Evolutionary conservation across 2,113 vertebrate species (phyloP).

Genomic region (Rhodinocichla rosea): DNA sequence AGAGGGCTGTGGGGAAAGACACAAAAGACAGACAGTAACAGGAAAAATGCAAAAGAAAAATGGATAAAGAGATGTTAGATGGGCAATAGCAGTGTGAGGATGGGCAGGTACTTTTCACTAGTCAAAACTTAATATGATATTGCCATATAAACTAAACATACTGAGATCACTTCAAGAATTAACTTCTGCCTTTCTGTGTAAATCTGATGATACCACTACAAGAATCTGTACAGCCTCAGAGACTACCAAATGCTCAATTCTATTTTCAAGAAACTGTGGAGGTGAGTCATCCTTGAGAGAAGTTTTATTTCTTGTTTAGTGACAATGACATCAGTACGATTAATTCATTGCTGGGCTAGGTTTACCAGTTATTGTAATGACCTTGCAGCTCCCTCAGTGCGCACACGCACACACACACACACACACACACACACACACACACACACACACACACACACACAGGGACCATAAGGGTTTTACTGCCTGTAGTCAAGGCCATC

Average conservation of each 20-base stretch:
- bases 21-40: background rate
- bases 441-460: accelerated
- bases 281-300: background rate
- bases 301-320: background rate
- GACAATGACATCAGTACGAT: background rate
- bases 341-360: background rate
- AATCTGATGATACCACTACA: background rate
- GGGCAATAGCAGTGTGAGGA: background rate
- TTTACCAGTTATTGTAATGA: background rate
- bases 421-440: background rate
- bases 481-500: background rate
- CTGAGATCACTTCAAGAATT: background rate
- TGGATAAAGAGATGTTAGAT: background rate
- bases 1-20: background rate
- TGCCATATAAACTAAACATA: background rate
- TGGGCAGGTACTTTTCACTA: background rate
- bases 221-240: background rate
- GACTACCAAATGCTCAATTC: background rate
- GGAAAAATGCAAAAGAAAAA: background rate
- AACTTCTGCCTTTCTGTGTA: background rate
- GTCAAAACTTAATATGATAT: background rate
- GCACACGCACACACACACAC: too few species aligned
- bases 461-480: background rate
- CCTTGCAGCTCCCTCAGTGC: accelerated
- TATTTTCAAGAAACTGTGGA: background rate